Base-by-base conservation (phyloP, 2,797 vertebrate species). In the Pempheris klunzingeri region DNA sequence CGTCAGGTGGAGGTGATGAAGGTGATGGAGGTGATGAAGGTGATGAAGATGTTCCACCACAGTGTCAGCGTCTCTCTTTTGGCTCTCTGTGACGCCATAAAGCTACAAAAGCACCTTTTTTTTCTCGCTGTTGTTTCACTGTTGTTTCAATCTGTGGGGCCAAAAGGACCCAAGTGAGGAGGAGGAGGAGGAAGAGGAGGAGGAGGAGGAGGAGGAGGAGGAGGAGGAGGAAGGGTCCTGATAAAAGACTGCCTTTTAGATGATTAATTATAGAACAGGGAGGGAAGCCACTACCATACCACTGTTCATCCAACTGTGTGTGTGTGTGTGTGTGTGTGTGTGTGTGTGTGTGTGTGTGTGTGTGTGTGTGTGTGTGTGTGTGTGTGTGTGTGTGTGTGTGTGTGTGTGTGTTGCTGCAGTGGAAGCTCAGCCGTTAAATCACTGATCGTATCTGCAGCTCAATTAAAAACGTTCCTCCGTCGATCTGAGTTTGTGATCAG, bases 51-150 rank as follows among this genome's bases (percentile, higher is more conserved):
- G 74, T 87, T 86, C 71, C 53, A 0, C 46, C 81, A 43, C 81
- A 14, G 81, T 8, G 2, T 34, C 17, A 11, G 54, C 65, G 38
- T 80, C 82, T 77, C 71, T 90, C 81, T 68, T 24, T 58, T 44
- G 78, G 75, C 85, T 89, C 57, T 88, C 84, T 83, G 50, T 13
- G 12, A 89, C 38, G 88, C 93, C 93, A 93, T 92, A 87, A 83
- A 86, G 89, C 82, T 90, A 81, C 75, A 77, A 92, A n/a, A 93
- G 89, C 91, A 91, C 92, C 92, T 93, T 95, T 92, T 83, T 89
- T 79, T 80, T 91, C 75, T 87, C 70, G 86, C 84, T 91, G 84
- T 91, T 86, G 77, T 87, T 84, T 86, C 81, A 82, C 79, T 88
- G 90, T 92, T 22, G 10, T 81, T 91, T 90, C 55, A 90, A 87